Base-by-base conservation (phyloP, 2,797 vertebrate species). In the Xenopus petersii region DNA sequence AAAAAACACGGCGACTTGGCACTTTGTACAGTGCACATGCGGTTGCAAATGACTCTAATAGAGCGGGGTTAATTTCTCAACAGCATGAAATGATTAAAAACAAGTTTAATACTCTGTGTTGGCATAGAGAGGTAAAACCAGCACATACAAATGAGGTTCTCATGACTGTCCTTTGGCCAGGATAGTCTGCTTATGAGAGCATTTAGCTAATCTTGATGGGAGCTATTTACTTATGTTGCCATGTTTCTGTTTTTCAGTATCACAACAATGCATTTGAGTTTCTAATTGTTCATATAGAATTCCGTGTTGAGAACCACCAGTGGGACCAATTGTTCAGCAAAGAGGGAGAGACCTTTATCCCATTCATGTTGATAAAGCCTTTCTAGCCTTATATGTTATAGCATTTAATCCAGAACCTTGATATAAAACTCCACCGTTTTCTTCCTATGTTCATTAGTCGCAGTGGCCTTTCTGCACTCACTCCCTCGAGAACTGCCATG, bases 401-500 rank as follows among this genome's bases (percentile, higher is more conserved):
- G 26, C 55, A 54, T 87, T 87, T 87, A 86, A 81, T 87, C 81
- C n/a, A 56, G 54, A 15, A 56, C 85, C 84, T 71, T 86, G 80
- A 83, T 86, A 86, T 85, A 82, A 79, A 82, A 81, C 80, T 83
- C 78, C 80, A 81, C 76, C 64, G 81, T 86, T 67, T 67, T 48
- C 11, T 67, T 63, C n/a, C 77, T 26, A 71, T 79, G 82, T 86
- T 89, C 83, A 87, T 88, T 84, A 88, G 83, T 77, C 79, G 81
- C 70, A 74, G 65, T 84, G 81, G 82, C 82, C 86, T 87, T 91
- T 89, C 83, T 82, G 83, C 86, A 84, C 79, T 73, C 71, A 74
- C 84, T 80, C 90, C 91, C 84, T 77, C 75, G 87, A 88, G 87
- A 86, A 72, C 62, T 24, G 17, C 75, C 64, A 71, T 79, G 83